phyloP scores from a whole-genome alignment of 2,888 invertebrate species.

The Cantharis lateralis region DNA sequence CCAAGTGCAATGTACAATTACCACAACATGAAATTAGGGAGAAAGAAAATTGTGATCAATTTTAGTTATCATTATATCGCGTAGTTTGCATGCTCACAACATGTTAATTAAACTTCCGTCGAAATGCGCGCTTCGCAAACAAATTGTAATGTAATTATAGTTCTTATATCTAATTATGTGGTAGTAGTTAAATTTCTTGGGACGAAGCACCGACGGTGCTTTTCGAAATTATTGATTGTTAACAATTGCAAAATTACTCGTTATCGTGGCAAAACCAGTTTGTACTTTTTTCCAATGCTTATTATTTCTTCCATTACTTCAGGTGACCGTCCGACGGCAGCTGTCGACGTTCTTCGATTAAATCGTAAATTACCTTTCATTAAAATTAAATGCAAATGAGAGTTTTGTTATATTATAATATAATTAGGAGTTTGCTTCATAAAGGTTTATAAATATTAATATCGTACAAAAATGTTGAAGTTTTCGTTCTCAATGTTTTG shows the following conservation, averaged over 20 bases:
- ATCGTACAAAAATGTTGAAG: background rate
- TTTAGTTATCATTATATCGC: conserved; percentile 1
- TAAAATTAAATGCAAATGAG: conserved; percentile 7
- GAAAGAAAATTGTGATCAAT: background rate
- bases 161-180: conserved; percentile 8
- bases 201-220: background rate
- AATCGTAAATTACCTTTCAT: conserved; percentile 7
- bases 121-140: conserved; percentile 10
- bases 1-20: background rate
- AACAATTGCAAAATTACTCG: conserved; percentile 1
- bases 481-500: background rate
- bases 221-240: conserved; percentile 1
- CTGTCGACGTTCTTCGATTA: conserved; percentile 20
- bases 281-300: conserved; percentile 1
- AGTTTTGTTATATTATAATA: background rate
- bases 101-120: conserved; percentile 14
- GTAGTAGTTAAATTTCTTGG: background rate
- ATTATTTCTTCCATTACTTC: background rate
- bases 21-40: background rate
- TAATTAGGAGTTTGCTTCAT: background rate
- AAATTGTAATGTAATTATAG: conserved; percentile 13
- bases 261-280: background rate
- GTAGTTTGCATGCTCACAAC: conserved; percentile 5
- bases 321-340: conserved; percentile 33
- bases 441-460: background rate